Evolutionary conservation across 1,140 invertebrate species (phyloP).

Genomic region (Cyphomyrmex costatus): DNA sequence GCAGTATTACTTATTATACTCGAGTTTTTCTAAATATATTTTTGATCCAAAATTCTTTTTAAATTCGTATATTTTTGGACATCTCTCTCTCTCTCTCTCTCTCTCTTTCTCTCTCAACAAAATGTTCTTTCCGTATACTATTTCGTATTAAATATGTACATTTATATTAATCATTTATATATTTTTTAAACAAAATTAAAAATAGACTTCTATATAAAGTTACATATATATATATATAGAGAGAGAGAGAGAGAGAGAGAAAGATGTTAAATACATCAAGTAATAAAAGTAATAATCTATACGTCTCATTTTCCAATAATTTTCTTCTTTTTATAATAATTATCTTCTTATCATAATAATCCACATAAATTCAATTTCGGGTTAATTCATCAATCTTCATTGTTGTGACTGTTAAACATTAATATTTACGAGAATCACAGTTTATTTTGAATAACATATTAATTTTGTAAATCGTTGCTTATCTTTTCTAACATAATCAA

Average conservation of each 20-base stretch:
- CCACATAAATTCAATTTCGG: not conserved
- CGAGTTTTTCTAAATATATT: no score
- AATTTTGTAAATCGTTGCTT: conserved; percentile 17
- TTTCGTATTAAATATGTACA: not conserved
- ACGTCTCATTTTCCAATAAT: not conserved
- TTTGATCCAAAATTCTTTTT: no score
- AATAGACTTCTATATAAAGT: not conserved
- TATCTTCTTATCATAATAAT: not conserved
- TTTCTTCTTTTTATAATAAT: not conserved
- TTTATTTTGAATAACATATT: conserved; percentile 1
- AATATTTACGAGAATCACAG: not conserved
- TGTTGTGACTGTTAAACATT: not conserved
- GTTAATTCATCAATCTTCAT: conserved; percentile 5
- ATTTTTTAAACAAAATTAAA: not conserved
- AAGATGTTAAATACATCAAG: not conserved
- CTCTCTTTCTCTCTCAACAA: no score
- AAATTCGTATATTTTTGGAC: no score
- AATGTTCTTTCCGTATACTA: no score
- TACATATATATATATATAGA: no score
- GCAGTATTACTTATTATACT: no score
- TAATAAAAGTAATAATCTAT: not conserved
- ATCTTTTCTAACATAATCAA: conserved; percentile 7
- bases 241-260: no score
- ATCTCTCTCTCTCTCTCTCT: no score
- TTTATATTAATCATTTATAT: not conserved